Evolutionary conservation across 2,888 invertebrate genomes (phyloP), one percentile per base, ranked within the genome.

Genomic region (Mesorhabditis spiculigera): DNA sequence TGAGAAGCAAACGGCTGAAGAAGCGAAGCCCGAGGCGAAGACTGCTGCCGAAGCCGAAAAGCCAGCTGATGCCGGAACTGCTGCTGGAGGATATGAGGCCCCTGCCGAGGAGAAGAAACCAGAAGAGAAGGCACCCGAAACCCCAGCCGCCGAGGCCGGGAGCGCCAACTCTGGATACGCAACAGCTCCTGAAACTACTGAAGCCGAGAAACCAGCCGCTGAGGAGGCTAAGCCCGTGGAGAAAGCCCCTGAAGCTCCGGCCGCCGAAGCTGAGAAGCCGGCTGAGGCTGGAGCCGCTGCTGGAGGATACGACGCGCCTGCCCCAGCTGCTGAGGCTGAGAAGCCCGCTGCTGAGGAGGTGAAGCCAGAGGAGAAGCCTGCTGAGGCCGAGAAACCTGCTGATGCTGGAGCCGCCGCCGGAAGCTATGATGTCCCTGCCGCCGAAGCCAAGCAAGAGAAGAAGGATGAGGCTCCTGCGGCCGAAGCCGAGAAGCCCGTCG

Each of bases 291-390:
- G n/a, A n/a, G n/a, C n/a, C n/a, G n/a, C n/a, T n/a, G n/a, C n/a
- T n/a, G n/a, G n/a, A n/a, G n/a, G n/a, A n/a, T n/a, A n/a, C n/a
- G n/a, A n/a, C n/a, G n/a, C n/a, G n/a, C n/a, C n/a, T n/a, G n/a
- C n/a, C n/a, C n/a, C n/a, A n/a, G n/a, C 58, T 50, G n/a, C 10
- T 13, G n/a, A 50, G 3, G 58, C n/a, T 3, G 58, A 50, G n/a
- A 50, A 50, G 58, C 58, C 58, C 2, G 28, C 28, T 28, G 28
- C 28, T 28, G n/a, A 50, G 58, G 58, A 50, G 58, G 8, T n/a
- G 58, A 50, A 50, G n/a, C 58, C 58, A 50, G 58, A 50, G n/a
- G 58, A 50, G 58, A 50, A n/a, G n/a, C n/a, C n/a, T n/a, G n/a
- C n/a, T n/a, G n/a, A n/a, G n/a, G n/a, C n/a, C n/a, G n/a, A n/a